Conservation (phyloP, 2,888 invertebrate species). For the Cataglyphis altisquamis region DNA sequence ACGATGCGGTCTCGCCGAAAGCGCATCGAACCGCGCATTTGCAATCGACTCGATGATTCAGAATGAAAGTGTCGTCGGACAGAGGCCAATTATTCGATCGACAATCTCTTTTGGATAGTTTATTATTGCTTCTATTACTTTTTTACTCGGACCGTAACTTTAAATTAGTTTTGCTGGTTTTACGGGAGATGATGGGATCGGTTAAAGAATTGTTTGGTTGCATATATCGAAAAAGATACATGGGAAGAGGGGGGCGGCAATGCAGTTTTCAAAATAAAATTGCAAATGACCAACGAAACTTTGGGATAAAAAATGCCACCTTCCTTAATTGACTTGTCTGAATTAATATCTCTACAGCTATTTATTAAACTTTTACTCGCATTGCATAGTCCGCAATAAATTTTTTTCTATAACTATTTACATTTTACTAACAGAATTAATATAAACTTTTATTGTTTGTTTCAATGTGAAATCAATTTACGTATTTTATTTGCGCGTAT, state of each 20-base stretch:
- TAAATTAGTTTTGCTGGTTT: slow-evolving; percentile 57
- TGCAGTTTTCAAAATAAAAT: slow-evolving; percentile 65
- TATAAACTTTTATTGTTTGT: background rate
- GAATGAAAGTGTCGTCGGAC: slow-evolving; percentile 39
- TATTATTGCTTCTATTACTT: slow-evolving; percentile 66
- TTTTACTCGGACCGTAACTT: slow-evolving; percentile 58
- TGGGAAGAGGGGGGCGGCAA: background rate
- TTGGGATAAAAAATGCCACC: slow-evolving; percentile 63
- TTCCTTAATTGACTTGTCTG: slow-evolving; percentile 71
- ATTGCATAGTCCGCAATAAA: slow-evolving; percentile 31
- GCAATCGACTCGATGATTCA: slow-evolving; percentile 54
- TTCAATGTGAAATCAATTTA: background rate
- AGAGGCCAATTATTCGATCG: slow-evolving; percentile 68
- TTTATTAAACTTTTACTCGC: slow-evolving; percentile 21
- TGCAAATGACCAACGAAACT: slow-evolving; percentile 42
- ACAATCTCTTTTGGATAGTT: slow-evolving; percentile 70
- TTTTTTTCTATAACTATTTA: slow-evolving; percentile 29
- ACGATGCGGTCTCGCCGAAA: slow-evolving; percentile 22
- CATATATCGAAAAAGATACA: slow-evolving; percentile 1
- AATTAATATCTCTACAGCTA: slow-evolving; percentile 61
- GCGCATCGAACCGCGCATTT: slow-evolving; percentile 33
- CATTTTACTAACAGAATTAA: background rate
- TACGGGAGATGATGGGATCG: slow-evolving; percentile 33
- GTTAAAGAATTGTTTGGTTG: slow-evolving; percentile 42
- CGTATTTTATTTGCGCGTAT: background rate